These are phyloP conservation scores for Drosophila austrosaltans DNA, from an alignment of 2,888 invertebrate species.

Conservation along the genomic window DNA sequence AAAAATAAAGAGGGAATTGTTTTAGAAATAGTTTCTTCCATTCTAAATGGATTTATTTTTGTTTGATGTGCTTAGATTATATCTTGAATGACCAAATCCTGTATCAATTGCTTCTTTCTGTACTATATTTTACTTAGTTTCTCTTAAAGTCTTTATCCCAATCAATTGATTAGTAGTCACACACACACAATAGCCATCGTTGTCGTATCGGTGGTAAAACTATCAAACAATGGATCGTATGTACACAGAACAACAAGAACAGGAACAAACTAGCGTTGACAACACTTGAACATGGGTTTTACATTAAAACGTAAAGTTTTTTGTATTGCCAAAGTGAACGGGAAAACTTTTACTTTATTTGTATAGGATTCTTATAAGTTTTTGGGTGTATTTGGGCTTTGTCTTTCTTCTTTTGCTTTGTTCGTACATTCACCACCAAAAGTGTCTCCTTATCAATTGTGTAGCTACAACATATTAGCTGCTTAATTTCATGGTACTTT, in stretches of 20 bases:
- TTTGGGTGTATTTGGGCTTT: conserved; percentile 32
- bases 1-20: too few species aligned
- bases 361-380: conserved; percentile 63
- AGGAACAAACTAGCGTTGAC: background rate
- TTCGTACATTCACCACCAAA: conserved; percentile 33
- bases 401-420: conserved; percentile 28
- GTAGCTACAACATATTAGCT: conserved; percentile 75
- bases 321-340: conserved; percentile 34
- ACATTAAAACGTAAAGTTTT: conserved; percentile 72
- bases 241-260: background rate
- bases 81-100: too few species aligned
- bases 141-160: background rate
- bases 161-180: background rate
- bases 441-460: conserved; percentile 58
- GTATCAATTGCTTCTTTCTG: background rate
- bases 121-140: background rate
- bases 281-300: conserved; percentile 67
- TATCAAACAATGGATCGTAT: conserved; percentile 29
- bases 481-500: conserved; percentile 56
- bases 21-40: too few species aligned
- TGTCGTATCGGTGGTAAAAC: conserved; percentile 14
- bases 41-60: too few species aligned
- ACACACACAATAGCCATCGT: conserved; percentile 5
- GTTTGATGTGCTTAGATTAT: too few species aligned
- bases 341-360: conserved; percentile 65